These are phyloP conservation scores for Scytalopus superciliaris DNA, from an alignment of 2,113 vertebrate genomes.

Conservation along the genomic window DNA sequence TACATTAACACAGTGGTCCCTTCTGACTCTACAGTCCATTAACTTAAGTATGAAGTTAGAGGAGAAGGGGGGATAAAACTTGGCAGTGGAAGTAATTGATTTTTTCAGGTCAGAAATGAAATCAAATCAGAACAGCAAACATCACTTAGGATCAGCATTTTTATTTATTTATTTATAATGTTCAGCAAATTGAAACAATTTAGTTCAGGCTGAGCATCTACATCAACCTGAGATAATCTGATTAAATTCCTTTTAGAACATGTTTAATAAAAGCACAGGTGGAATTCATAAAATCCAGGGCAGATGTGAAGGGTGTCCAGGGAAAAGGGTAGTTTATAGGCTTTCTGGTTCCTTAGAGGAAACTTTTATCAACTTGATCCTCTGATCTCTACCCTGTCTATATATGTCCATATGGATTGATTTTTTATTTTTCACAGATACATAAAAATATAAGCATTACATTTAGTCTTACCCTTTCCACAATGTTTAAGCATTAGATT, in stretches of 20 bases:
- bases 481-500: neutral
- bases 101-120: conserved; percentile 51
- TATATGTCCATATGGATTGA: neutral
- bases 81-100: conserved; percentile 48
- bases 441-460: neutral
- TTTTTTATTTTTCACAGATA: neutral
- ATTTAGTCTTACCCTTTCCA: neutral
- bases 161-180: conserved; percentile 33
- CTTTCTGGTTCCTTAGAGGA: neutral
- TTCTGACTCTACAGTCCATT: conserved; percentile 53
- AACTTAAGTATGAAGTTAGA: conserved; percentile 50
- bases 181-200: conserved; percentile 24
- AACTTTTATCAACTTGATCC: neutral
- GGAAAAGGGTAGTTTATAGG: neutral
- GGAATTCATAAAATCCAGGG: neutral
- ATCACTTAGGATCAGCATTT: conserved; percentile 35
- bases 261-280: conserved; percentile 3
- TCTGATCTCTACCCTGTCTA: neutral
- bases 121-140: conserved; percentile 45
- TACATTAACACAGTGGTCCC: conserved; percentile 16
- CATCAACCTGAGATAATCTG: neutral
- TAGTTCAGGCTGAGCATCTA: neutral
- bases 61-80: conserved; percentile 31
- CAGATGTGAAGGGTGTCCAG: neutral
- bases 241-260: conserved; percentile 25